Evolutionary conservation across 2,797 vertebrate genomes (phyloP), one percentile per base, ranked within the genome.

Genomic region (Setipinna tenuifilis): DNA sequence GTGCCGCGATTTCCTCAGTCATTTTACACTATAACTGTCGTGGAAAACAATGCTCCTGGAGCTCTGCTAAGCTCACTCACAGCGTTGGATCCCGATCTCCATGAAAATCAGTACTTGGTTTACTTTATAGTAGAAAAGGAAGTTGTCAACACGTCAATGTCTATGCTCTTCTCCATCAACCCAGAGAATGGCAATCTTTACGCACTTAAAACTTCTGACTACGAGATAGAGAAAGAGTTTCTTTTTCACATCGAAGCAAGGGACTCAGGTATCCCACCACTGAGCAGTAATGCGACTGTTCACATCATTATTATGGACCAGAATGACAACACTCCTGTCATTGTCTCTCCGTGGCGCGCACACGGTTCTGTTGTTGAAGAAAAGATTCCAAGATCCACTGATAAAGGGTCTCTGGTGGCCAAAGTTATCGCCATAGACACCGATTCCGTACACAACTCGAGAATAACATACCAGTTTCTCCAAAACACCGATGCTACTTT

Each of bases 41-140:
- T 61, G 0, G 92, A 94, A 87, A 93, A 94, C 85, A 94, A 93
- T 48, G 89, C 83, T 12, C 89, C 89, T 71, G 92, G 92, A 3
- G 82, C 90, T 54, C 91, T 91, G 61, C 82, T 93, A 86, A 90
- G 86, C 62, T 91, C 86, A 0, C 50, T 94, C 75, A 87, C 28
- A 6, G 93, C 93, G 28, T 54, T 75, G 0, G 93, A 94, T 65
- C 65, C 83, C 0, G 93, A 94, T 82, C 91, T 86, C 23, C 83
- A 88, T 80, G 88, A 92, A 82, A 94, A 93, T 84, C 87, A 89
- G 17, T 86, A 59, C 71, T 5, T 94, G 25, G 90, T 85, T 82
- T 93, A 94, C 82, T 94, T 90, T 23, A 83, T 94, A 54, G 65
- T n/a, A 0, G 89, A 90, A 16, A 87, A 86, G 25, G 83, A 58